Percentiles rank a stretch among this genome's conserved stretches.
Evolutionary conservation across 2,797 vertebrate genomes (phyloP).

Genomic region (Podarcis lilfordi): DNA sequence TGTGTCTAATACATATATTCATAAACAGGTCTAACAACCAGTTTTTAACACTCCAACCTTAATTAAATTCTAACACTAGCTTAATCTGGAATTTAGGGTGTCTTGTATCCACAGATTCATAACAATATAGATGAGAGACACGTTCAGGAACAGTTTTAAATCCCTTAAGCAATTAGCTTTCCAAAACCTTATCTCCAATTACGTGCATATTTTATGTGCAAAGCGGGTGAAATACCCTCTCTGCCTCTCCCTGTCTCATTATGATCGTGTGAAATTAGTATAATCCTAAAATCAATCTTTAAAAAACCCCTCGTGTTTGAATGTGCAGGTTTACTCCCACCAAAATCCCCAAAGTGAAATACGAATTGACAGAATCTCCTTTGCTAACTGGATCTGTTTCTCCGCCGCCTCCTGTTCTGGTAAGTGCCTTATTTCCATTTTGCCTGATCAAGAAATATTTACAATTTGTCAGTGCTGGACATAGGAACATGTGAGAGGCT

Average conservation of each 20-base stretch:
- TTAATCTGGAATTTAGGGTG: too few species aligned
- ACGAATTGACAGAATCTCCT: slow-evolving; percentile 74
- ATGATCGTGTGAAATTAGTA: slow-evolving; percentile 15
- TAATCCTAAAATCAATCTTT: neutral
- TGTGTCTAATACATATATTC: too few species aligned
- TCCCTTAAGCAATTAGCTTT: slow-evolving; percentile 6
- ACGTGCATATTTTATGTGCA: neutral
- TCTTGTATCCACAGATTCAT: too few species aligned
- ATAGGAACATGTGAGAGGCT: neutral
- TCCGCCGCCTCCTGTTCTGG: slow-evolving; percentile 40
- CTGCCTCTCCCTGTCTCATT: neutral
- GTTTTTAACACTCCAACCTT: too few species aligned
- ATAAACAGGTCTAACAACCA: too few species aligned
- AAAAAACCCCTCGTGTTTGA: neutral
- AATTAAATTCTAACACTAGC: too few species aligned
- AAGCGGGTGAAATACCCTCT: neutral
- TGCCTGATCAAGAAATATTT: neutral
- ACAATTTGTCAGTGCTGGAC: neutral
- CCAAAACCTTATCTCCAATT: neutral
- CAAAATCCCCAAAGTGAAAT: slow-evolving; percentile 81
- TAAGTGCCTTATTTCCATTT: slow-evolving; percentile 34
- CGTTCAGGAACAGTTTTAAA: neutral
- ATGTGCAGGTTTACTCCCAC: slow-evolving; percentile 77
- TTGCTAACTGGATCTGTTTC: slow-evolving; percentile 36
- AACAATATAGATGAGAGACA: slow-evolving; percentile 1